phyloP scores from a whole-genome alignment of 2,888 invertebrate species.

The Noctua janthina region DNA sequence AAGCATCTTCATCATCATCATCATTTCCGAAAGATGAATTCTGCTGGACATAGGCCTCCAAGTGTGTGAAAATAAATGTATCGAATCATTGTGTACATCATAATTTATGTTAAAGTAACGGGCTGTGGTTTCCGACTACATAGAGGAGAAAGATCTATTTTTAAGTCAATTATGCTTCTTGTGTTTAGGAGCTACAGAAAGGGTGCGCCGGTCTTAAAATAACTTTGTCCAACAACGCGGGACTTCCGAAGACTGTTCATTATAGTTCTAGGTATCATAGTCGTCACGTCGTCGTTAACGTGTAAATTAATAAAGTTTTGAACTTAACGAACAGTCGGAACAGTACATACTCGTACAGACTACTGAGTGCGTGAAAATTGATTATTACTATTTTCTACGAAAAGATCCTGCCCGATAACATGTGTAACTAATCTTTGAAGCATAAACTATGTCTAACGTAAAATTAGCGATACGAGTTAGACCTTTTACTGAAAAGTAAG shows the following conservation, averaged over 20 bases:
- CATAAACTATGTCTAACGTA: slow-evolving; percentile 90
- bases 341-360: not conserved
- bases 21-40: too few relatives aligned
- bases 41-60: too few relatives aligned
- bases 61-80: not conserved
- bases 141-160: slow-evolving; percentile 62
- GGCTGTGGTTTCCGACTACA: not conserved
- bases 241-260: slow-evolving; percentile 58
- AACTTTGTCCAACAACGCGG: slow-evolving; percentile 70
- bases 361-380: slow-evolving; percentile 4
- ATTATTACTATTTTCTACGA: not conserved
- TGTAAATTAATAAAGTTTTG: slow-evolving; percentile 10
- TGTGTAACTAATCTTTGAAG: not conserved
- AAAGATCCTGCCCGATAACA: not conserved
- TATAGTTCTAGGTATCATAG: slow-evolving; percentile 40
- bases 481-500: slow-evolving; percentile 92
- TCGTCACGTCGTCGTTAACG: not conserved
- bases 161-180: slow-evolving; percentile 60
- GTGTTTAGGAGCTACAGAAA: slow-evolving; percentile 69
- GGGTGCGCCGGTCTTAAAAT: slow-evolving; percentile 74
- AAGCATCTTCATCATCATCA: too few relatives aligned
- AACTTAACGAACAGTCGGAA: not conserved
- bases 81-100: not conserved
- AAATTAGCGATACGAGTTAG: slow-evolving; percentile 92
- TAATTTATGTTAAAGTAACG: not conserved